Conservation (phyloP, 2,797 vertebrate species). For the Bufotes viridis region DNA sequence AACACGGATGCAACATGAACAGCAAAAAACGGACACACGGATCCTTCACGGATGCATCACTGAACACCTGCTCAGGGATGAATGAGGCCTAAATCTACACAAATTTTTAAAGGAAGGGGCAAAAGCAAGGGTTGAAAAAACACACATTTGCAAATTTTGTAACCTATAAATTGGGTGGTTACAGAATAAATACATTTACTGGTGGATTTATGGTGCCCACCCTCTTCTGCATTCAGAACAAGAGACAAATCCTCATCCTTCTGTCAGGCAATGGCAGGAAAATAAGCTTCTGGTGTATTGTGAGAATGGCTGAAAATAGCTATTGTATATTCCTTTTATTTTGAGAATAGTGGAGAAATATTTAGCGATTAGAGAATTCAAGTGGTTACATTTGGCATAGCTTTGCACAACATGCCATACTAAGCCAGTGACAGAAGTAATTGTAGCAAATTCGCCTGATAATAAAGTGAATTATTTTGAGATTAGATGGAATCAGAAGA, state of each 20-base stretch:
- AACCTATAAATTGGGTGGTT: neutral
- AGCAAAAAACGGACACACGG: too few relatives aligned
- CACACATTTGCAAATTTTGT: neutral
- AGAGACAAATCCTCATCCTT: constrained; percentile 22
- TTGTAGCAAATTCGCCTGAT: constrained; percentile 15
- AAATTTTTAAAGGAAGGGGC: neutral
- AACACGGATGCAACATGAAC: too few relatives aligned
- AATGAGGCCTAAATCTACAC: too few relatives aligned
- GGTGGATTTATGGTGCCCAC: constrained; percentile 1
- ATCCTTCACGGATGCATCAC: too few relatives aligned
- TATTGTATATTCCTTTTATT: constrained; percentile 32
- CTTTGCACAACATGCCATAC: neutral
- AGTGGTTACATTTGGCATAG: constrained; percentile 32
- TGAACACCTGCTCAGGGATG: too few relatives aligned
- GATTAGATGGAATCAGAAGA: constrained; percentile 8
- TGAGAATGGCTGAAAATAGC: constrained; percentile 47
- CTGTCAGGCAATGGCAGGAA: constrained; percentile 27
- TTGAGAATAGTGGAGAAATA: constrained; percentile 19
- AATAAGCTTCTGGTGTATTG: constrained; percentile 44
- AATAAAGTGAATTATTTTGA: constrained; percentile 30
- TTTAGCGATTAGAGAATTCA: constrained; percentile 30
- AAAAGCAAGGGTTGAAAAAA: neutral
- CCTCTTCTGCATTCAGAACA: constrained; percentile 1
- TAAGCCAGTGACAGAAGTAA: constrained; percentile 26
- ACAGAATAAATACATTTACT: constrained; percentile 9